Evolutionary conservation across 2,888 invertebrate genomes (phyloP).

Genomic region (Noctua janthe): DNA sequence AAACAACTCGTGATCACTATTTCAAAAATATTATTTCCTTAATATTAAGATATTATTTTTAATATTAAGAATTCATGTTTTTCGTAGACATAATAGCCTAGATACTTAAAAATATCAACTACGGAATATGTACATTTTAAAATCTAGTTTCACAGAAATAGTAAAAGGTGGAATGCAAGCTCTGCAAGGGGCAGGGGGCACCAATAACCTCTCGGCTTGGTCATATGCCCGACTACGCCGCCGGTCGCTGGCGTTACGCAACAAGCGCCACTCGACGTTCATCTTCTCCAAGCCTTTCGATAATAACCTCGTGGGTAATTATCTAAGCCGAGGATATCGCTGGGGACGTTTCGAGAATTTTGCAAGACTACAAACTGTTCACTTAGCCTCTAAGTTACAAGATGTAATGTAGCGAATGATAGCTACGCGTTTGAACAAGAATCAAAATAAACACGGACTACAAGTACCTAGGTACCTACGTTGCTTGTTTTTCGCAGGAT

Average conservation of each 20-base stretch:
- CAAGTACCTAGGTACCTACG: background rate
- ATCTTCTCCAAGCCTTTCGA: conserved; percentile 70
- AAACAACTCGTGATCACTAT: background rate
- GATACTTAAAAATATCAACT: background rate
- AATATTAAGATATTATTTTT: background rate
- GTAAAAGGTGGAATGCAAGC: conserved; percentile 62
- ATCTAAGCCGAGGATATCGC: conserved; percentile 69
- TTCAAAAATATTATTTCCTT: background rate
- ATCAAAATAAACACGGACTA: background rate
- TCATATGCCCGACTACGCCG: conserved; percentile 53
- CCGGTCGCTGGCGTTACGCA: conserved; percentile 62
- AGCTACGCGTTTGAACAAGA: background rate
- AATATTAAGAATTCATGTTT: background rate
- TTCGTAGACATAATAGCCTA: conserved; percentile 4
- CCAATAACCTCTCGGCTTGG: conserved; percentile 56
- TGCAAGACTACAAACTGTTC: conserved; percentile 53
- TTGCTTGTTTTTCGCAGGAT: conserved; percentile 4
- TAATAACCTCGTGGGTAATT: conserved; percentile 74
- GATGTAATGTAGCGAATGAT: conserved; percentile 51
- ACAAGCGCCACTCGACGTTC: conserved; percentile 62
- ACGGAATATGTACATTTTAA: conserved; percentile 28
- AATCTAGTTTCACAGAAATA: conserved; percentile 36
- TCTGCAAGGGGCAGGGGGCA: conserved; percentile 63
- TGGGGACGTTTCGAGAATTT: conserved; percentile 62
- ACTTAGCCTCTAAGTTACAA: conserved; percentile 55